phyloP scores from a whole-genome alignment of 2,888 invertebrate species.

The Bembecia ichneumoniformis region DNA sequence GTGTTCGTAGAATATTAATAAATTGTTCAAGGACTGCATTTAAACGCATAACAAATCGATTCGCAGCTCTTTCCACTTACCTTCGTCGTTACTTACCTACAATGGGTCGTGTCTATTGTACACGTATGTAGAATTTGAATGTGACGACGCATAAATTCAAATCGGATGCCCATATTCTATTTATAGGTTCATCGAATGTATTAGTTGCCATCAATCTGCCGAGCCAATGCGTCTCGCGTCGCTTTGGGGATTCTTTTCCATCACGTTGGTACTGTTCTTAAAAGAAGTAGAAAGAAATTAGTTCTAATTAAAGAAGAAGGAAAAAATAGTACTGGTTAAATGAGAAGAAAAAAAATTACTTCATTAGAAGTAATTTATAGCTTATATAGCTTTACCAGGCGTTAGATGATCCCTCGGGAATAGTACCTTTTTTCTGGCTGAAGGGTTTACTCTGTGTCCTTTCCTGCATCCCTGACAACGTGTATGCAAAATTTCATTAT shows the following conservation, averaged over 20 bases:
- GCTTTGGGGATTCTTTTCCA: background rate
- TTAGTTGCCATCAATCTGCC: conserved; percentile 30
- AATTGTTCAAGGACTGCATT: conserved; percentile 25
- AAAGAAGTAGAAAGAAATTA: too few species aligned
- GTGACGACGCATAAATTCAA: conserved; percentile 5
- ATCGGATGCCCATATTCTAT: conserved; percentile 18
- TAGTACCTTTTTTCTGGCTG: too few species aligned
- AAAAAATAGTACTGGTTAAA: too few species aligned
- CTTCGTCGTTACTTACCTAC: background rate
- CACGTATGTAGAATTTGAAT: background rate
- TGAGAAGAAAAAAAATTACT: too few species aligned
- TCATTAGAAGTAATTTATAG: too few species aligned
- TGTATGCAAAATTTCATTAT: too few species aligned
- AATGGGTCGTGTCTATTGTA: background rate
- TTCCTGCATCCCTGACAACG: too few species aligned
- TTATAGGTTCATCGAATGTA: conserved; percentile 25
- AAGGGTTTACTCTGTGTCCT: too few species aligned
- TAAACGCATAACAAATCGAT: conserved; percentile 35
- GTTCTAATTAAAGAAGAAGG: too few species aligned
- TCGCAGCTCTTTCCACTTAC: conserved; percentile 19
- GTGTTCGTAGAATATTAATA: conserved; percentile 10
- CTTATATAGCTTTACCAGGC: too few species aligned
- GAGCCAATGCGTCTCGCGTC: conserved; percentile 17
- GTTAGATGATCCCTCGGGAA: too few species aligned
- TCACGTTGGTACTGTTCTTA: too few species aligned